Base-by-base conservation (phyloP, 2,797 vertebrate species). In the Enoplosus armatus region DNA sequence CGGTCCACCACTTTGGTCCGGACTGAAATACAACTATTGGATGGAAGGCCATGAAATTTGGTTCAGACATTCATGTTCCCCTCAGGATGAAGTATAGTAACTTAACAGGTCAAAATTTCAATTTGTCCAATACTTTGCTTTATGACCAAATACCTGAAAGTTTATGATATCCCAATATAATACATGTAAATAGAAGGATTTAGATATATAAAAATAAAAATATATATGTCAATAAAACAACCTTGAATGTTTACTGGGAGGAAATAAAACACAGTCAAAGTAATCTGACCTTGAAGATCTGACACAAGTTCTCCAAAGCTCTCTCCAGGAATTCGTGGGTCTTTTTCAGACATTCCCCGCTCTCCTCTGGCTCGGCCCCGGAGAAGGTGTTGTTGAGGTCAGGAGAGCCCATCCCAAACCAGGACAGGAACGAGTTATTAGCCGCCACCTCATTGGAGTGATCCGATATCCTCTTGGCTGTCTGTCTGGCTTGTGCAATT, bases 241-340 rank as follows among this genome's bases (percentile, higher is more conserved):
- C 2, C 29, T 8, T 29, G 59, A 43, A 27, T 43, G 8, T 27
- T 43, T 20, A 0, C 24, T 8, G 4, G 3, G 3, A n/a, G 5
- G 5, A 22, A 43, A 63, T 26, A 14, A 48, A 50, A 64, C 22
- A 47, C 22, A 63, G 7, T 24, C 11, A 37, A 5, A 9, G 18
- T 37, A 0, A 16, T 77, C 92, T 0, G 79, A 98, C 98, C 93
- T 96, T 96, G 84, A 99, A 99, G 82, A 98, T 96, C 18, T 95
- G 95, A 81, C 97, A 96, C 61, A 99, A 78, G 88, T 97, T 97
- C 78, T 99, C 97, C 89, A 99, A 85, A 24, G 98, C 96, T 83
- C 96, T 95, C 83, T 99, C 97, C 90, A 99, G 93, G 89, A 98
- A 97, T 87, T 99, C 98, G 1, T 99, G 97, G 2, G 97, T 98